Base-by-base conservation (phyloP, 2,888 invertebrate genomes). In the Apodemia zela region DNA sequence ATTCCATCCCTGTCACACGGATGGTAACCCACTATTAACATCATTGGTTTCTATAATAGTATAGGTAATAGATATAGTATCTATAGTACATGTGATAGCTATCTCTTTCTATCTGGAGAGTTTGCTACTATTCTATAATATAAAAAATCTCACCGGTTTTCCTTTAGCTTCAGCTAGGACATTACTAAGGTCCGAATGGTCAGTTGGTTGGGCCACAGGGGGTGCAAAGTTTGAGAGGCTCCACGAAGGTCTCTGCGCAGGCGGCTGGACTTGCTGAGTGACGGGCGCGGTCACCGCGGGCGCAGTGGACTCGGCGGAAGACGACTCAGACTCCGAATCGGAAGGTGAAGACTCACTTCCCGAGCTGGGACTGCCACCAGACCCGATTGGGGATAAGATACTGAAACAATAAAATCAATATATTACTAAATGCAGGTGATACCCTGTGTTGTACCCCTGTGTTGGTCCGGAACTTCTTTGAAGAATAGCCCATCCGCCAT, bases 311-410 rank as follows among this genome's bases (percentile, higher is more conserved):
- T 80, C 90, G 62, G 93, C 94, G 1, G 93, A 91, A 15, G 93
- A 93, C 0, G 94, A 93, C 68, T 94, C 93, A 7, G 94, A 93
- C 68, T 93, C 93, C 0, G 94, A 93, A 74, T 93, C 95, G 49
- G 94, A 94, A 0, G 93, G 94, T 2, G 94, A 94, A 6, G 93
- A 91, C 73, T 93, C 88, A 75, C 93, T 91, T 74, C 91, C 89
- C 71, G 94, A 77, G 77, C 93, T 84, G 45, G 87, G 85, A 70
- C 88, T 84, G 70, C 85, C 71, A 73, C 84, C 79, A 72, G 93
- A 82, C 63, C 89, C 79, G 86, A 93, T 78, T 67, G 93, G 80
- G 66, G 93, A 79, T 70, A 89, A 76, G 72, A 87, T 85, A 67
- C 91, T 92, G 85, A 13, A 57, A 62, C 51, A 38, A 60, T 2